Base-by-base conservation (phyloP, 2,113 vertebrate genomes). In the Saguinus imperator region DNA sequence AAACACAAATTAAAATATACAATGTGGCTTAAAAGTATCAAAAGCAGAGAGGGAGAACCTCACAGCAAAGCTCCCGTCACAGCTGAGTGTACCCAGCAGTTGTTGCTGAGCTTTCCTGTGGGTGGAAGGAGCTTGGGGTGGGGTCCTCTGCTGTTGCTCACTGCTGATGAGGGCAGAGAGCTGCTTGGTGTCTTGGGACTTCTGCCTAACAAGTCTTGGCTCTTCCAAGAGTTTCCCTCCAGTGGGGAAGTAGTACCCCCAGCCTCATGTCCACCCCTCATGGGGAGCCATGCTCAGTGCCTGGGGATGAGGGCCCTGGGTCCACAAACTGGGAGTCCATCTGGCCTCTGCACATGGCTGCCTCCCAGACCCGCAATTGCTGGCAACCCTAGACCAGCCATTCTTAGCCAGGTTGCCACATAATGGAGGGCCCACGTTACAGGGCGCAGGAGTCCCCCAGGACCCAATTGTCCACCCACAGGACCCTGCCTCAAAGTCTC, bases 1-100 rank as follows among this genome's bases (percentile, higher is more conserved):
- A 99, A 98, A 97, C 96, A 73, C 25, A 96, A 95, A 95, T 98
- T 98, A 98, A 98, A 98, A 98, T 98, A 97, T 96, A 97, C 97
- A 95, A 98, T 96, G 95, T 98, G 98, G 98, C 98, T 98, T 97
- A 98, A 93, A 96, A 94, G 96, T 98, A 98, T 97, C 97, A 97
- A 98, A 98, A 96, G 97, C 96, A 4, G 58, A 97, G 90, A 76
- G 83, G 17, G 90, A 79, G 91, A n/a, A 93, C 18, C 89, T 57
- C 55, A 82, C 96, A 97, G 97, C 98, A 94, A 96, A 98, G 97
- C 68, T 85, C 45, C 61, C 8, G 84, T 95, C 94, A 94, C 77
- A 3, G 94, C 87, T 25, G 4, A 7, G 83, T 80, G 35, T 1
- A 45, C 1, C 0, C n/a, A 16, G 90, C 83, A 61, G 86, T 87